Evolutionary conservation across 2,888 invertebrate species (phyloP).

Genomic region (Mantis religiosa): DNA sequence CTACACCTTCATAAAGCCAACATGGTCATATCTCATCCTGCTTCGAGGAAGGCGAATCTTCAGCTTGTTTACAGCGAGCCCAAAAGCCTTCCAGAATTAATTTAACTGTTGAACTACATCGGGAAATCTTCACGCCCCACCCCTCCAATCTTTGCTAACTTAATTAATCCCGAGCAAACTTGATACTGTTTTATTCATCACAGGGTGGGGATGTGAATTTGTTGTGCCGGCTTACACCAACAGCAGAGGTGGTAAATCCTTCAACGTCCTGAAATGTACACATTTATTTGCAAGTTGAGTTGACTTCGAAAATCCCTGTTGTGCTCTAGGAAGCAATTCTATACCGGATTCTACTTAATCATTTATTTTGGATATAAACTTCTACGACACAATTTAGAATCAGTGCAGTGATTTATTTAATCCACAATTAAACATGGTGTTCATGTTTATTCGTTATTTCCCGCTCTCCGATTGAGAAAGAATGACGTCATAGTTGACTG

Average conservation of each 20-base stretch:
- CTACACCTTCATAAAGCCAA: background rate
- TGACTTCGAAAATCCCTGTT: no score
- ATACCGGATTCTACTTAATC: no score
- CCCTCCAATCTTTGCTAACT: background rate
- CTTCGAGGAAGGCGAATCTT: background rate
- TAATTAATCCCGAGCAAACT: background rate
- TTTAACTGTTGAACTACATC: constrained; percentile 6
- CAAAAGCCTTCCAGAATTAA: background rate
- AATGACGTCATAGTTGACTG: no score
- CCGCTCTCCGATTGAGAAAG: no score
- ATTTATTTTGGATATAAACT: no score
- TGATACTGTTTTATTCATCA: constrained; percentile 2
- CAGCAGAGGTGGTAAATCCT: background rate
- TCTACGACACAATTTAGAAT: no score
- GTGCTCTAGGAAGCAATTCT: no score
- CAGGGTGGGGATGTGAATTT: background rate
- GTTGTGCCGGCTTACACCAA: background rate
- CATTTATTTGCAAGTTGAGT: background rate
- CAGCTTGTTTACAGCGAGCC: background rate
- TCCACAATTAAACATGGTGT: no score
- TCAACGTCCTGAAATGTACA: background rate
- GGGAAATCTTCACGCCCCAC: background rate
- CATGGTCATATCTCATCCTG: background rate
- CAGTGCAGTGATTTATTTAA: no score
- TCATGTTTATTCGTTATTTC: no score